These are phyloP conservation scores for Drosophila takahashii DNA, from an alignment of 1,140 invertebrate genomes.

Conservation along the genomic window DNA sequence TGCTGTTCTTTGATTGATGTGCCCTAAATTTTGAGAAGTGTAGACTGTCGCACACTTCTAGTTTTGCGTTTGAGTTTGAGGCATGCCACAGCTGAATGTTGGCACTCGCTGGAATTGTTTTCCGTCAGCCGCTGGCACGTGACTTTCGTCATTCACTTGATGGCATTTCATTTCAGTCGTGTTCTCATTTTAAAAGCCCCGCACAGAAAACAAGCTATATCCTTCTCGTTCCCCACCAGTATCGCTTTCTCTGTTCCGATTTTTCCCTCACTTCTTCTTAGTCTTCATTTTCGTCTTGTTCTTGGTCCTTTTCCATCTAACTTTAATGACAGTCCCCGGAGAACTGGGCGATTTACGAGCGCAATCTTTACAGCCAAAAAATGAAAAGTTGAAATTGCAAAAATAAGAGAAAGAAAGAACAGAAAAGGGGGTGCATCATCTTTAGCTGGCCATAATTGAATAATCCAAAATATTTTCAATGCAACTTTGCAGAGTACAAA, in stretches of 20 bases:
- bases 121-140: slow-evolving; percentile 49
- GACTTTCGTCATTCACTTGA: slow-evolving; percentile 54
- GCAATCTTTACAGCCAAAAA: slow-evolving; percentile 40
- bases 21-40: slow-evolving; percentile 4
- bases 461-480: slow-evolving; percentile 47
- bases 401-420: slow-evolving; percentile 10
- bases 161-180: slow-evolving; percentile 40
- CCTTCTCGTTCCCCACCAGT: slow-evolving; percentile 3
- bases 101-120: slow-evolving; percentile 54
- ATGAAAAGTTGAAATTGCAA: slow-evolving; percentile 33
- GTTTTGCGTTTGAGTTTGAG: slow-evolving; percentile 18
- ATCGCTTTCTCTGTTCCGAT: neutral
- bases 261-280: too few relatives aligned
- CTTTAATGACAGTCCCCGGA: slow-evolving; percentile 44
- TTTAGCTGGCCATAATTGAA: slow-evolving; percentile 38
- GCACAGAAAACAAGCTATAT: slow-evolving; percentile 20
- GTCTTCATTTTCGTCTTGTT: neutral
- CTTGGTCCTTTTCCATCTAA: slow-evolving; percentile 12
- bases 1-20: neutral
- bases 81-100: slow-evolving; percentile 54
- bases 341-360: slow-evolving; percentile 48
- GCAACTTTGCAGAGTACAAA: slow-evolving; percentile 34
- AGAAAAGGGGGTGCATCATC: slow-evolving; percentile 6
- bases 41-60: slow-evolving; percentile 16
- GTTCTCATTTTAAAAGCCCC: slow-evolving; percentile 31